Percentiles rank a stretch among this genome's conserved stretches.
phyloP scores from a whole-genome alignment of 1,140 invertebrate genomes.

The Drosophila santomea region DNA sequence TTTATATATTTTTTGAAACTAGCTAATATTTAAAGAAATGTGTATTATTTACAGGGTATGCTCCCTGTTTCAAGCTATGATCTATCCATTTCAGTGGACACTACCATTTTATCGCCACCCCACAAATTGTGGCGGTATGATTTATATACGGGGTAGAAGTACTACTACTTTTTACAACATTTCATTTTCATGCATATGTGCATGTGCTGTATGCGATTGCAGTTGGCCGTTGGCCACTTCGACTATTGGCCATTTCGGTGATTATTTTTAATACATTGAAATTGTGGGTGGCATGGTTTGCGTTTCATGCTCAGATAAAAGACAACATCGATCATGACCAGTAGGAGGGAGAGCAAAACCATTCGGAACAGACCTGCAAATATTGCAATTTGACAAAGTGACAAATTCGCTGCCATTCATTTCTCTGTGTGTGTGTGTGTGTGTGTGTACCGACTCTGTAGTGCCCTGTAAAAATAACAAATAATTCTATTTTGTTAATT shows the following conservation, averaged over 20 bases:
- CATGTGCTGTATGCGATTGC: slow-evolving; percentile 14
- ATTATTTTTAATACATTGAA: slow-evolving; percentile 46
- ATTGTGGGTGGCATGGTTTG: not conserved
- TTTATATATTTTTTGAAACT: too few species aligned
- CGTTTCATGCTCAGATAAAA: slow-evolving; percentile 22
- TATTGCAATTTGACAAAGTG: slow-evolving; percentile 55
- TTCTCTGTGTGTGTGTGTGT: not conserved
- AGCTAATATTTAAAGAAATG: too few species aligned
- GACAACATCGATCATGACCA: slow-evolving; percentile 49
- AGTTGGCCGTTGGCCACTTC: slow-evolving; percentile 41
- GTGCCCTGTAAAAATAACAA: not conserved
- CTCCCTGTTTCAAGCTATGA: not conserved
- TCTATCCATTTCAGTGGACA: not conserved
- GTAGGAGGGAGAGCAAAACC: not conserved
- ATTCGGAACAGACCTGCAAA: slow-evolving; percentile 10
- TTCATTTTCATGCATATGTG: slow-evolving; percentile 28
- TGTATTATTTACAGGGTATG: slow-evolving; percentile 5
- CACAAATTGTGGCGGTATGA: slow-evolving; percentile 35
- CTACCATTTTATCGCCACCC: slow-evolving; percentile 24
- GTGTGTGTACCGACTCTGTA: too few species aligned
- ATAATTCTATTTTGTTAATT: not conserved
- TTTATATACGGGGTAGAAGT: slow-evolving; percentile 9
- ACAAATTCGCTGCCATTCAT: slow-evolving; percentile 60
- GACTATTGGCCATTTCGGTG: slow-evolving; percentile 47
- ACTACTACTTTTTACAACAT: slow-evolving; percentile 27